Evolutionary conservation across 2,113 vertebrate species (phyloP), one percentile per base, ranked within the genome.

Genomic region (Nothoprocta pentlandii): DNA sequence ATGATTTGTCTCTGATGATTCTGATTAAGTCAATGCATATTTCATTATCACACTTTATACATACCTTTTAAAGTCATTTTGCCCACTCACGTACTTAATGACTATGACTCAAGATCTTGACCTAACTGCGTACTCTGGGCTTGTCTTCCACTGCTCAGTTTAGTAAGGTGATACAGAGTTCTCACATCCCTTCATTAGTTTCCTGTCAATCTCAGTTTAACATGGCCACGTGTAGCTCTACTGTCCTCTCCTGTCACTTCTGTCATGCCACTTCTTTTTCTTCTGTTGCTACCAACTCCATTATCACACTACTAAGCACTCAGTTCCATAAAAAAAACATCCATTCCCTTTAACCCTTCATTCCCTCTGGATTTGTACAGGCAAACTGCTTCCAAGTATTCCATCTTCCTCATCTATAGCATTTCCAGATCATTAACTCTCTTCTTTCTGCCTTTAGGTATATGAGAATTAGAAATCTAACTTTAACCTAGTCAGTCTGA

Each of bases 11-110:
- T 96, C 79, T 97, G 92, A 94, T 95, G 61, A 90, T 95, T 90
- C 80, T 96, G 80, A 94, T 96, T 95, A 95, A 92, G 68, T 91
- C 91, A 85, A 96, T 96, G 91, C 66, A 91, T 95, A 95, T 97
- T 97, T 97, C n/a, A 95, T 92, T 92, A 70, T 47, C 30, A 71
- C 51, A 76, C 76, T 93, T 94, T 59, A 77, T 79, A 76, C 5
- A 1, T 86, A 88, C 56, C 62, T 96, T 96, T 96, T 89, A 95
- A 96, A 95, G 80, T 69, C 39, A 8, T 93, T 95, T 95, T 92
- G 79, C 41, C 22, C 73, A 80, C 66, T 97, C 74, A 66, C 13
- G 80, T 64, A 39, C 21, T 78, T 94, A 92, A 94, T 84, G 22
- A 78, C 44, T 85, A 20, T 69, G 53, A 46, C 21, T 95, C 21